A percentile compares a stretch with the other conserved stretches of the same genome.
phyloP scores from a whole-genome alignment of 2,113 vertebrate genomes.

The Thermophis baileyi region DNA sequence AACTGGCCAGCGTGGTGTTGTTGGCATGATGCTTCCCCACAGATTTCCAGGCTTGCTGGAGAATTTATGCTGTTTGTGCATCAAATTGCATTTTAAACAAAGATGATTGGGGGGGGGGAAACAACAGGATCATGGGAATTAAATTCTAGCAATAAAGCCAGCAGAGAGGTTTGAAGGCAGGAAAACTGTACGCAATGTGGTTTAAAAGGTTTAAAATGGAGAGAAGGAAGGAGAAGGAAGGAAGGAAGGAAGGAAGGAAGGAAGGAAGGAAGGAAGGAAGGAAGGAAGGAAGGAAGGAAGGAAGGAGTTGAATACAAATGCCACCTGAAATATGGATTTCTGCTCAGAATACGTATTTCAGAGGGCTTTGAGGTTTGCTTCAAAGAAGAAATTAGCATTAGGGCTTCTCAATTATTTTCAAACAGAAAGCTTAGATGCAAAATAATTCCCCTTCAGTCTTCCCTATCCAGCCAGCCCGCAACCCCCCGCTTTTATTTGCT shows the following conservation, averaged over 20 bases:
- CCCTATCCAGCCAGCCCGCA: background rate
- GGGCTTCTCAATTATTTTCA: background rate
- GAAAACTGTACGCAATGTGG: background rate
- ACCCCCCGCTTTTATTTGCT: background rate
- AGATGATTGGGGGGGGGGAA: background rate
- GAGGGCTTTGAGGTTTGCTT: background rate
- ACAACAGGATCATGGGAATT: background rate
- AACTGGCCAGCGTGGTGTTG: slow-evolving; percentile 25
- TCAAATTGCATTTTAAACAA: slow-evolving; percentile 10
- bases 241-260: background rate
- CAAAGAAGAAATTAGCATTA: background rate
- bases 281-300: background rate
- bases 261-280: too few relatives aligned
- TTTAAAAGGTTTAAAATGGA: background rate
- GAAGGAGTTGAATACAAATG: background rate
- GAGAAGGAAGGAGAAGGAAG: background rate
- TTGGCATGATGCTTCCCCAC: background rate
- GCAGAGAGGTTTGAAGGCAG: background rate
- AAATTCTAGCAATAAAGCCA: background rate
- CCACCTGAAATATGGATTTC: background rate
- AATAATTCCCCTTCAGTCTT: background rate
- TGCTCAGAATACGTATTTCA: background rate
- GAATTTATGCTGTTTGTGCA: background rate
- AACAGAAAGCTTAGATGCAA: background rate
- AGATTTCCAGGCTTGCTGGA: slow-evolving; percentile 14